A percentile compares a stretch with the other conserved stretches of the same genome.
Conservation (phyloP, 1,140 invertebrate genomes). For the Armadillidium nasatum region DNA sequence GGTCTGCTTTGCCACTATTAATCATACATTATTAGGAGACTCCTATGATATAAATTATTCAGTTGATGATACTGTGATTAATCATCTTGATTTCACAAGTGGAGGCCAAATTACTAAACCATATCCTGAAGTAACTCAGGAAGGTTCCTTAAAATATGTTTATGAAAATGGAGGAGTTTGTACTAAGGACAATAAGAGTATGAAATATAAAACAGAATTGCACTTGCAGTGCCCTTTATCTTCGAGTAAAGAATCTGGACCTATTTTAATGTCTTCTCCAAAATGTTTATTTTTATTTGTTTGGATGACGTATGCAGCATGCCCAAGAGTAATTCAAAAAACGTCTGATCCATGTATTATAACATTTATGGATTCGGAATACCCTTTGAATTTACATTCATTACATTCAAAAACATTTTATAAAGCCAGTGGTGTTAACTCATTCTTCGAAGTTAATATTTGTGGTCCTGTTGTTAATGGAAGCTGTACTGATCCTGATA, state of each 20-base stretch:
- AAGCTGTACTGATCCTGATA: constrained; percentile 15
- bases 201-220: constrained; percentile 19
- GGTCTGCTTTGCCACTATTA: constrained; percentile 17
- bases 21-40: no score
- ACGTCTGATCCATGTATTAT: constrained; percentile 16
- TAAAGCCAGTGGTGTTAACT: not conserved
- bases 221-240: constrained; percentile 9
- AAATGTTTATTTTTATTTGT: constrained; percentile 19
- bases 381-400: constrained; percentile 24
- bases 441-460: constrained; percentile 16
- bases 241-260: constrained; percentile 14
- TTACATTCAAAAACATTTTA: constrained; percentile 23
- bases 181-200: not conserved
- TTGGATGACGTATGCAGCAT: constrained; percentile 26
- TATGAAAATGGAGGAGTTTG: constrained; percentile 23
- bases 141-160: constrained; percentile 22
- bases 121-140: not conserved
- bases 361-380: constrained; percentile 14
- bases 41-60: not conserved
- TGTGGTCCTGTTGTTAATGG: constrained; percentile 22
- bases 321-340: not conserved
- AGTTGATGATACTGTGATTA: not conserved
- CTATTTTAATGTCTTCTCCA: constrained; percentile 19
- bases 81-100: not conserved
- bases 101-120: not conserved